phyloP scores from a whole-genome alignment of 2,888 invertebrate genomes.

The Odontocerum albicorne region DNA sequence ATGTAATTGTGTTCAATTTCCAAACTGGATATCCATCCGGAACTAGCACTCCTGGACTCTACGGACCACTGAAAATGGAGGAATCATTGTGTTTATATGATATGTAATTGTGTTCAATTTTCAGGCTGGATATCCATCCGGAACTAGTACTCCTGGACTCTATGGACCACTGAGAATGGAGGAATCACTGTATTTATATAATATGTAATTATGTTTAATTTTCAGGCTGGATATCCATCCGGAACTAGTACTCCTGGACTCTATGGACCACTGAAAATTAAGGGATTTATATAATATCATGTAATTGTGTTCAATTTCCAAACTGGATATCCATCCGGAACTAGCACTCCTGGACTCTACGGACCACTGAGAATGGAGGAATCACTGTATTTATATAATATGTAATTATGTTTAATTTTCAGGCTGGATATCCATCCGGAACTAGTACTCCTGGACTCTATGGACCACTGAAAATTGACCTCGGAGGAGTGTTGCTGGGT shows the following conservation, averaged over 20 bases:
- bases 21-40: constrained; percentile 32
- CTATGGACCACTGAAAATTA: constrained; percentile 76
- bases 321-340: constrained; percentile 31
- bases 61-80: constrained; percentile 79
- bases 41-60: constrained; percentile 50
- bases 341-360: constrained; percentile 55
- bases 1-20: too few relatives aligned
- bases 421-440: constrained; percentile 32
- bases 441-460: constrained; percentile 55
- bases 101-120: too few relatives aligned
- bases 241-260: constrained; percentile 46
- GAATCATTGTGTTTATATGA: too few relatives aligned
- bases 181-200: too few relatives aligned
- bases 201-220: too few relatives aligned
- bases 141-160: constrained; percentile 47
- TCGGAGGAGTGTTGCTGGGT: constrained; percentile 80
- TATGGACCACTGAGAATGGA: constrained; percentile 80
- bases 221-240: constrained; percentile 28
- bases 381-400: too few relatives aligned
- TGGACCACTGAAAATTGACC: constrained; percentile 76
- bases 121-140: constrained; percentile 32
- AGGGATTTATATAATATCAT: too few relatives aligned
- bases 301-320: too few relatives aligned
- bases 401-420: constrained; percentile 29
- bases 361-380: constrained; percentile 80